Conservation (phyloP, 2,888 invertebrate species). For the Archaeoteleia sp. region DNA sequence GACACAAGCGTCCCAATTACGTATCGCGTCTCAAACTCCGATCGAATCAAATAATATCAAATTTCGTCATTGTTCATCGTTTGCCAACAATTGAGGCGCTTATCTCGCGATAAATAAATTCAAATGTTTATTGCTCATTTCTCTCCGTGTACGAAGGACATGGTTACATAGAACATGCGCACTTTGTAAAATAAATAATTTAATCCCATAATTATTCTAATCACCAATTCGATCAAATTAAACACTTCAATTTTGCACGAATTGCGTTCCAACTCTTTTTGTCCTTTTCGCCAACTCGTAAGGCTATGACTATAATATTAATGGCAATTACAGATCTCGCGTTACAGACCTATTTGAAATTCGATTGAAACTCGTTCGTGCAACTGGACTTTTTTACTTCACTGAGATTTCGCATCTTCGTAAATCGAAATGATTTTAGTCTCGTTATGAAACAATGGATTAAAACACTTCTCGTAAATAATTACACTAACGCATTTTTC, state of each 20-base stretch:
- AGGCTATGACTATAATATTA: slow-evolving; percentile 38
- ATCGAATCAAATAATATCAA: not conserved
- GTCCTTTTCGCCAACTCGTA: slow-evolving; percentile 25
- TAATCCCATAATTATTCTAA: slow-evolving; percentile 4
- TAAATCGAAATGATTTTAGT: too few species aligned
- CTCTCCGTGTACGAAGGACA: slow-evolving; percentile 29
- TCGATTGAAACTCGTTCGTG: slow-evolving; percentile 33
- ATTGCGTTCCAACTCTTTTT: not conserved
- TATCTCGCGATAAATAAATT: slow-evolving; percentile 12
- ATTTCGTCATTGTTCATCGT: too few species aligned
- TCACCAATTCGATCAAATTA: slow-evolving; percentile 17
- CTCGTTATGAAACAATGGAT: too few species aligned
- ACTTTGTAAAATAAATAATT: slow-evolving; percentile 33
- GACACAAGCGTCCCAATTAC: slow-evolving; percentile 12
- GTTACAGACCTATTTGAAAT: slow-evolving; percentile 38
- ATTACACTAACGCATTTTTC: too few species aligned
- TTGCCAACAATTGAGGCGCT: not conserved
- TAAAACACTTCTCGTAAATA: too few species aligned
- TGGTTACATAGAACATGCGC: slow-evolving; percentile 28
- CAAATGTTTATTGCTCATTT: slow-evolving; percentile 5
- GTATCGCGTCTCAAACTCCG: not conserved
- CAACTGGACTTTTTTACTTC: slow-evolving; percentile 31
- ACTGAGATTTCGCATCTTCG: too few species aligned
- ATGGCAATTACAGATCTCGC: slow-evolving; percentile 39
- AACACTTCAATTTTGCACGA: slow-evolving; percentile 32